phyloP scores from a whole-genome alignment of 1,140 invertebrate species.

The Anastatus disparis region DNA sequence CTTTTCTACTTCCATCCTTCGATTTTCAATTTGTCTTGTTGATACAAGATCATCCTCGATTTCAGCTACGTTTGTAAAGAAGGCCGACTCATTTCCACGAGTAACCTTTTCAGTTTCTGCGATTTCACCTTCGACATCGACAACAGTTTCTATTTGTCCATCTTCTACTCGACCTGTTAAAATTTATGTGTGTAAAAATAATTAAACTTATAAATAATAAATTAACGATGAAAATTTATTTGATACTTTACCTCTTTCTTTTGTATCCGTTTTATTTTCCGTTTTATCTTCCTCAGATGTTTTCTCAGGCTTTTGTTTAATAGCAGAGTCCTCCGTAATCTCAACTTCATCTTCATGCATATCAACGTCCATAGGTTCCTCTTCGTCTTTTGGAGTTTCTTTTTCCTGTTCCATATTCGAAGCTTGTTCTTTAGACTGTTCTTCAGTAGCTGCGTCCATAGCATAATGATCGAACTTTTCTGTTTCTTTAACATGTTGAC shows the following conservation, averaged over 20 bases:
- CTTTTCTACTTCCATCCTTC: conserved; percentile 66
- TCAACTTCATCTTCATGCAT: conserved; percentile 65
- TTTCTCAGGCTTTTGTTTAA: conserved; percentile 64
- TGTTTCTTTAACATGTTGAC: conserved; percentile 87
- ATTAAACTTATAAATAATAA: not conserved
- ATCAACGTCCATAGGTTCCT: conserved; percentile 69
- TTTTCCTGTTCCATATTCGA: conserved; percentile 71
- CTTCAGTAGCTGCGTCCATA: conserved; percentile 80
- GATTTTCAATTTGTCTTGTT: conserved; percentile 50
- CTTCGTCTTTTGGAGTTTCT: conserved; percentile 67
- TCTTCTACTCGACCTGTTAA: conserved; percentile 22
- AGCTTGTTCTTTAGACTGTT: conserved; percentile 82
- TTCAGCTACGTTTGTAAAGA: conserved; percentile 66
- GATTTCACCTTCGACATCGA: conserved; percentile 82
- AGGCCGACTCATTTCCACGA: conserved; percentile 77
- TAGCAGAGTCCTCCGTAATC: conserved; percentile 59
- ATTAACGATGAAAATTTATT: too few species aligned
- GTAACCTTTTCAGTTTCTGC: conserved; percentile 75
- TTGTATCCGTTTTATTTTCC: conserved; percentile 7
- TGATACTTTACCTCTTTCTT: conserved; percentile 28
- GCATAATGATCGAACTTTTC: conserved; percentile 74
- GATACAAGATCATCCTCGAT: conserved; percentile 43
- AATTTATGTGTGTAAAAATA: not conserved
- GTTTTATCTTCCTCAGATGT: conserved; percentile 51
- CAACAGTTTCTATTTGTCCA: conserved; percentile 58